phyloP scores from a whole-genome alignment of 2,797 vertebrate genomes.

The Amniataba percoides region DNA sequence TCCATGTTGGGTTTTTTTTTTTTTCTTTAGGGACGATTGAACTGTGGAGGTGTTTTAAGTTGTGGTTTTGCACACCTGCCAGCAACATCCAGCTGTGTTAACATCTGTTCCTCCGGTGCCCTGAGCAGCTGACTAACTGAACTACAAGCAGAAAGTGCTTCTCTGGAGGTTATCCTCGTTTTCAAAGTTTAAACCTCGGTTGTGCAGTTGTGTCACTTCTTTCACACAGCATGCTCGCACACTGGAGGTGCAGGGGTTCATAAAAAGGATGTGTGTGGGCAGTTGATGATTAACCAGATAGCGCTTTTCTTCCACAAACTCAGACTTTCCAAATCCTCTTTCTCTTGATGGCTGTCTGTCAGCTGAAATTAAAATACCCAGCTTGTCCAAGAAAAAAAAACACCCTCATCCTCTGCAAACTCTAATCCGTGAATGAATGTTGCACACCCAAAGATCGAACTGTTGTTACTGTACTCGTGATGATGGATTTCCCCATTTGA shows the following conservation, averaged over 20 bases:
- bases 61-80: slow-evolving; percentile 50
- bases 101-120: not conserved
- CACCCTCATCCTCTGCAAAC: not conserved
- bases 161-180: not conserved
- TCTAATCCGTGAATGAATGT: slow-evolving; percentile 1
- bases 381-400: slow-evolving; percentile 7
- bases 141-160: not conserved
- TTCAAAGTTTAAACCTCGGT: not conserved
- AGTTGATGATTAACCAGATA: slow-evolving; percentile 28
- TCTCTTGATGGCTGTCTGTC: not conserved
- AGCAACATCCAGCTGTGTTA: slow-evolving; percentile 8
- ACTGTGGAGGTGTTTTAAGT: not conserved
- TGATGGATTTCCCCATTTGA: slow-evolving; percentile 61
- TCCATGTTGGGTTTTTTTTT: not conserved
- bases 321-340: slow-evolving; percentile 38
- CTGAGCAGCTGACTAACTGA: not conserved
- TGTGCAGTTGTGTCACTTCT: not conserved
- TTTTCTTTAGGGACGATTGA: not conserved
- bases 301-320: slow-evolving; percentile 24
- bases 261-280: slow-evolving; percentile 60
- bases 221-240: not conserved
- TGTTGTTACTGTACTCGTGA: not conserved
- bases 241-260: not conserved
- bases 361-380: slow-evolving; percentile 24
- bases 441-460: not conserved